Conservation (phyloP, 2,888 invertebrate genomes). For the Andricus quercusramuli region DNA sequence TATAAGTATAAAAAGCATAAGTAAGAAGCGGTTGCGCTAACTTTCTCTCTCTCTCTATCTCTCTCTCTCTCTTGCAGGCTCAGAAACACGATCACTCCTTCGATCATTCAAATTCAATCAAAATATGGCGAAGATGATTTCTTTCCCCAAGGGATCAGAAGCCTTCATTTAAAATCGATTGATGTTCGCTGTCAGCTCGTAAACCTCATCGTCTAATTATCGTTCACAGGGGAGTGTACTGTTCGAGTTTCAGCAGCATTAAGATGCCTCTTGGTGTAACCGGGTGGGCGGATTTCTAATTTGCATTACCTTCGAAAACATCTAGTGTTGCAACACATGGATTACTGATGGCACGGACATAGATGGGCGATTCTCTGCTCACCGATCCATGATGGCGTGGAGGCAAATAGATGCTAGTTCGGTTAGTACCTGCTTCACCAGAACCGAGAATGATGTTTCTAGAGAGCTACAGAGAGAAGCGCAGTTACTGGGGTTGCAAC, state of each 20-base stretch:
- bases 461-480: conserved; percentile 43
- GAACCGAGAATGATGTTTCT: conserved; percentile 46
- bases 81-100: too few relatives aligned
- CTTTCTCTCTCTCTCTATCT: too few relatives aligned
- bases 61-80: too few relatives aligned
- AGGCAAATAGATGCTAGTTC: conserved; percentile 27
- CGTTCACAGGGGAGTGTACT: conserved; percentile 30
- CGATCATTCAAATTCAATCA: too few relatives aligned
- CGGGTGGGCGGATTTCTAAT: conserved; percentile 71
- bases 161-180: background rate
- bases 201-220: conserved; percentile 5
- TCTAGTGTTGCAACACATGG: conserved; percentile 56
- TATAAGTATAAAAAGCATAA: too few relatives aligned
- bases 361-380: conserved; percentile 21
- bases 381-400: conserved; percentile 13
- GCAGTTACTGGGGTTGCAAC: conserved; percentile 61
- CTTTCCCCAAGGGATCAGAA: background rate
- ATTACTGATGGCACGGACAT: conserved; percentile 65
- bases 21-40: too few relatives aligned
- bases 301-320: conserved; percentile 68
- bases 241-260: conserved; percentile 62
- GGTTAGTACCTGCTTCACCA: conserved; percentile 17
- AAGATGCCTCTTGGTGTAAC: conserved; percentile 65
- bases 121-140: background rate
- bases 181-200: background rate